Evolutionary conservation across 2,888 invertebrate species (phyloP).

Genomic region (Hyposoter dolosus): DNA sequence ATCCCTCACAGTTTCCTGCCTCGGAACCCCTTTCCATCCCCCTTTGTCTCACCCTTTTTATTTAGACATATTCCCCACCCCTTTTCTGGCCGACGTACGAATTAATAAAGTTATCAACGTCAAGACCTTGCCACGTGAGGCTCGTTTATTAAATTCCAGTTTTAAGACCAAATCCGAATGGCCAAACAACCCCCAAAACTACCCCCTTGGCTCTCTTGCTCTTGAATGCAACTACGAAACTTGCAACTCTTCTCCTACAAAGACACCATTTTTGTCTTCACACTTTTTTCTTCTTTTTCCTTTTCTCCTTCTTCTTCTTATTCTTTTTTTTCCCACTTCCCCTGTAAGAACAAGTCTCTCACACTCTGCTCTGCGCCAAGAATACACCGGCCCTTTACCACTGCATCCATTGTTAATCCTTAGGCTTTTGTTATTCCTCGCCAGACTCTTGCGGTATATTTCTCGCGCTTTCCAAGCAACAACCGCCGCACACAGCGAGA

Average conservation of each 20-base stretch:
- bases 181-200: conserved; percentile 39
- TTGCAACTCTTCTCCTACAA: conserved; percentile 36
- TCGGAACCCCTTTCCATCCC: background rate
- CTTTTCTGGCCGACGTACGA: conserved; percentile 38
- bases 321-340: background rate
- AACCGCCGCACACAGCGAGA: background rate
- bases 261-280: conserved; percentile 26
- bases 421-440: conserved; percentile 64
- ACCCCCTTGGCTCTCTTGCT: conserved; percentile 26
- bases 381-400: conserved; percentile 39
- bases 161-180: conserved; percentile 12
- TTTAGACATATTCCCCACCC: background rate
- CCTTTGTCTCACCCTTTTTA: background rate
- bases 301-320: background rate
- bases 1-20: conserved; percentile 12
- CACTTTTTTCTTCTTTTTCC: background rate
- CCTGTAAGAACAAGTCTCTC: conserved; percentile 5
- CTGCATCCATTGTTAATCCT: conserved; percentile 65
- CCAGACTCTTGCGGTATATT: conserved; percentile 28
- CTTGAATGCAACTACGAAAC: conserved; percentile 47
- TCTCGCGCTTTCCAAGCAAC: conserved; percentile 16
- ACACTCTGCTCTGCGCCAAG: background rate
- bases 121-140: conserved; percentile 6
- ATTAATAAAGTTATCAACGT: conserved; percentile 65
- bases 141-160: conserved; percentile 57